Conservation (phyloP, 2,888 invertebrate species). For the Lasioglossum vierecki region DNA sequence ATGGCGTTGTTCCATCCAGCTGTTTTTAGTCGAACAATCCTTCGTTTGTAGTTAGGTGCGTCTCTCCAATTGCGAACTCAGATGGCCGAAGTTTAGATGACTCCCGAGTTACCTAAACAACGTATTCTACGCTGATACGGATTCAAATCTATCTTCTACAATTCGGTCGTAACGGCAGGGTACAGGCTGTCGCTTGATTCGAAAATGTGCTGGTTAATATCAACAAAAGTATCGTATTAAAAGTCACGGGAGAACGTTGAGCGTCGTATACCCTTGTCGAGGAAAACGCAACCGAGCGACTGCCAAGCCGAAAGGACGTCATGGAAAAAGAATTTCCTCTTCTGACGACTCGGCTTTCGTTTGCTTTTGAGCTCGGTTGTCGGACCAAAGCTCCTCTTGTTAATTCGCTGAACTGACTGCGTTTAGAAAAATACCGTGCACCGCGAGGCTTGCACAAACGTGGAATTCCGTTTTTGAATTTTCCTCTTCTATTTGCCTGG, state of each 20-base stretch:
- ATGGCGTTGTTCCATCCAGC: neutral
- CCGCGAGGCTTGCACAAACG: conserved; percentile 11
- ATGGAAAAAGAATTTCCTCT: conserved; percentile 29
- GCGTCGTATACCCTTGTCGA: conserved; percentile 70
- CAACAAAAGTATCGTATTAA: conserved; percentile 69
- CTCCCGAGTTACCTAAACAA: neutral
- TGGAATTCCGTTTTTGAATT: conserved; percentile 1
- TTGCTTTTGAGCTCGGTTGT: conserved; percentile 37
- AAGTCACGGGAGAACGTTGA: conserved; percentile 74
- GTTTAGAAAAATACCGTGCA: conserved; percentile 19
- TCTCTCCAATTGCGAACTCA: neutral
- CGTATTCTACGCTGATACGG: neutral
- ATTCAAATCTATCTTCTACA: neutral
- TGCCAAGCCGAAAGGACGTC: conserved; percentile 13
- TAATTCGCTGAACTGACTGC: conserved; percentile 31
- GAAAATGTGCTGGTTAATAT: conserved; percentile 63
- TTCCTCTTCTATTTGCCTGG: neutral
- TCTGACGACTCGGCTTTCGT: conserved; percentile 35
- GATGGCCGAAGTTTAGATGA: neutral
- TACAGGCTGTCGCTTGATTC: conserved; percentile 40
- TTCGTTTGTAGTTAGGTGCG: neutral
- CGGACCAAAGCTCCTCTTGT: conserved; percentile 34
- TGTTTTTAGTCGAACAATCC: neutral
- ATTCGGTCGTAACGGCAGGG: conserved; percentile 42
- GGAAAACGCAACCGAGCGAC: conserved; percentile 40